Percentiles rank a stretch among this genome's conserved stretches.
Conservation (phyloP, 2,888 invertebrate genomes). For the Cephus spinipes region DNA sequence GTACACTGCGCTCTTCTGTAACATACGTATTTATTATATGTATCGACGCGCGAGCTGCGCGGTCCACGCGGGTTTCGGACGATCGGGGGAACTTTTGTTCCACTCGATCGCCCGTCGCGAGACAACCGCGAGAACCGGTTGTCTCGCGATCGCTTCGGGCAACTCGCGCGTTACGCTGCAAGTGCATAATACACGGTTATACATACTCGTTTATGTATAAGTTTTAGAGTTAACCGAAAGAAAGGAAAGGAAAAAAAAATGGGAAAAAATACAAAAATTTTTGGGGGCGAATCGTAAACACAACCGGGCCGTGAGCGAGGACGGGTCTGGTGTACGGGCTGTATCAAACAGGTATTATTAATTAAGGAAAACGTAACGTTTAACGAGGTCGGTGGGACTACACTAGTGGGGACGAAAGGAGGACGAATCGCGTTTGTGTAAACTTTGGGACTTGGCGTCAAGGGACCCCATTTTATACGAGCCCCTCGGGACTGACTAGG, state of each 20-base stretch:
- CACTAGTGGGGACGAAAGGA: background rate
- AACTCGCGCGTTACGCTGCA: constrained; percentile 6
- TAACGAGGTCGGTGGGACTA: background rate
- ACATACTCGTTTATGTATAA: constrained; percentile 10
- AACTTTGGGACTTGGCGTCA: background rate
- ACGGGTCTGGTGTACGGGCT: constrained; percentile 10
- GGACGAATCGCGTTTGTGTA: background rate
- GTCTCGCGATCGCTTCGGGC: background rate
- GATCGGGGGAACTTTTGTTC: background rate
- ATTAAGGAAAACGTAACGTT: background rate
- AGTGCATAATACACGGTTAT: constrained; percentile 9
- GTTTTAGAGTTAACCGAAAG: background rate
- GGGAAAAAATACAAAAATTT: background rate
- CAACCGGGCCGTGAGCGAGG: constrained; percentile 10
- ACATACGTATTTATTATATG: constrained; percentile 6
- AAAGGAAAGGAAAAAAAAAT: too few relatives aligned
- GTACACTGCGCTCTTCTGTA: constrained; percentile 5
- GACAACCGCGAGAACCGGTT: background rate
- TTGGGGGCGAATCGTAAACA: background rate
- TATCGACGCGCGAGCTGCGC: background rate
- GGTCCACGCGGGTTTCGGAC: background rate
- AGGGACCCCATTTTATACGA: background rate
- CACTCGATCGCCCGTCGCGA: background rate
- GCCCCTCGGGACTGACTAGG: background rate
- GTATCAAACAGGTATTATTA: constrained; percentile 8